A percentile compares a stretch with the other conserved stretches of the same genome.
Conservation (phyloP, 2,797 vertebrate genomes). For the Peromyscus nudipes region DNA sequence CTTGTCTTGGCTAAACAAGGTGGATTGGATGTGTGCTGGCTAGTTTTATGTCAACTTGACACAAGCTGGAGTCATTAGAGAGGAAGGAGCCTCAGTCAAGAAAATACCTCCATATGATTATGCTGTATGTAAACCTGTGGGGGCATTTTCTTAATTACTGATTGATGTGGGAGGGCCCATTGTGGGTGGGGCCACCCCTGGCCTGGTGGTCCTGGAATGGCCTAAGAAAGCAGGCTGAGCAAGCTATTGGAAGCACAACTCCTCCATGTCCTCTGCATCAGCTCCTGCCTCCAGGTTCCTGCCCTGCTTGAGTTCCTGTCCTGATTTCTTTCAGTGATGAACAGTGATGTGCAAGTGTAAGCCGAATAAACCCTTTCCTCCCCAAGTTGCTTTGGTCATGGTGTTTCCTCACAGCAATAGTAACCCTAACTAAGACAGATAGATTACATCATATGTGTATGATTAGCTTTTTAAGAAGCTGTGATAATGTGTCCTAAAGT, state of each 20-base stretch:
- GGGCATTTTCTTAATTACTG: neutral
- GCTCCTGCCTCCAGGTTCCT: neutral
- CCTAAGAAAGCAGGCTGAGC: neutral
- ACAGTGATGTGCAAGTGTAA: neutral
- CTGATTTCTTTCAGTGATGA: neutral
- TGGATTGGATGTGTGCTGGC: neutral
- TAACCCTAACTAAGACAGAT: neutral
- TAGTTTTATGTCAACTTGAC: neutral
- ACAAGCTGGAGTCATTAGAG: neutral
- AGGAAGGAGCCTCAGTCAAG: neutral
- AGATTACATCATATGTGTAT: neutral
- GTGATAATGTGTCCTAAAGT: neutral
- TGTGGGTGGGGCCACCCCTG: neutral
- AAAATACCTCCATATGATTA: neutral
- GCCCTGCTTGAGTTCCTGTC: neutral
- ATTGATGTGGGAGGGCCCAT: neutral
- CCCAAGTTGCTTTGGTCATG: neutral
- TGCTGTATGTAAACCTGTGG: neutral
- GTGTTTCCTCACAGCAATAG: neutral
- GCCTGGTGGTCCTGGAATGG: neutral
- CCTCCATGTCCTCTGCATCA: neutral
- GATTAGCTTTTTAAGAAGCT: constrained; percentile 19
- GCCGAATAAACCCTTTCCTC: neutral
- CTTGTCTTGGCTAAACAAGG: constrained; percentile 47
- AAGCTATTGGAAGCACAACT: neutral